These are phyloP conservation scores for Peromyscus aztecus DNA, from an alignment of 2,797 vertebrate genomes.

Conservation along the genomic window DNA sequence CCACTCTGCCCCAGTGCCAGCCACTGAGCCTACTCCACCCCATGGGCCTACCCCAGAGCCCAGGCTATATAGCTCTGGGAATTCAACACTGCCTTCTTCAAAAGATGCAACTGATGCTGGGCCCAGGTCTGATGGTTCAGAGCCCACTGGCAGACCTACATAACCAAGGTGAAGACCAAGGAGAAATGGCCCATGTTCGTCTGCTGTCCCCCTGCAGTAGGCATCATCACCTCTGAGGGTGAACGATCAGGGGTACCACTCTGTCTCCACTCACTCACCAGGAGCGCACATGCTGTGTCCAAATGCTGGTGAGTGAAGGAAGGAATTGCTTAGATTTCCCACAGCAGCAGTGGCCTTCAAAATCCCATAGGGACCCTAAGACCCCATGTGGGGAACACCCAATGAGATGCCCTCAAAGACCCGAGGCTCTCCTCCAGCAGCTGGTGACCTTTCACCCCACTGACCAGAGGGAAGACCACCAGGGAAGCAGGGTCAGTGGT, in stretches of 20 bases:
- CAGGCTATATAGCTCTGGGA: no score
- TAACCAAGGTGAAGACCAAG: no score
- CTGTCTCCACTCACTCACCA: no score
- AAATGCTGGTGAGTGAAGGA: neutral
- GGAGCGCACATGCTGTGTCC: rapidly evolving
- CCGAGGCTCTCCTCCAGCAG: slow-evolving; percentile 59
- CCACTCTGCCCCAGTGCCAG: neutral
- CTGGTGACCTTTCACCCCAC: slow-evolving; percentile 56
- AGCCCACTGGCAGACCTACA: neutral
- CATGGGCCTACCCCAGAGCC: neutral
- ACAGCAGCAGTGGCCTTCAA: neutral
- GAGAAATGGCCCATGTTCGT: neutral
- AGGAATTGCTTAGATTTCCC: neutral
- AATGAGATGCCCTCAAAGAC: slow-evolving; percentile 61
- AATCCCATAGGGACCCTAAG: neutral
- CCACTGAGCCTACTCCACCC: neutral
- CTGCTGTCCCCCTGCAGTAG: neutral
- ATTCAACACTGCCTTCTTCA: neutral
- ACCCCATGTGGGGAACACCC: slow-evolving; percentile 61
- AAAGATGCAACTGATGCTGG: neutral
- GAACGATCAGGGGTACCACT: neutral
- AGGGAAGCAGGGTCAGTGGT: slow-evolving; percentile 34
- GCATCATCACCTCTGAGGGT: neutral
- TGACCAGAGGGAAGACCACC: slow-evolving; percentile 75
- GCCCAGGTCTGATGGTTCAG: neutral